Conservation (phyloP, 2,888 invertebrate genomes). For the Drosophila siamana region DNA sequence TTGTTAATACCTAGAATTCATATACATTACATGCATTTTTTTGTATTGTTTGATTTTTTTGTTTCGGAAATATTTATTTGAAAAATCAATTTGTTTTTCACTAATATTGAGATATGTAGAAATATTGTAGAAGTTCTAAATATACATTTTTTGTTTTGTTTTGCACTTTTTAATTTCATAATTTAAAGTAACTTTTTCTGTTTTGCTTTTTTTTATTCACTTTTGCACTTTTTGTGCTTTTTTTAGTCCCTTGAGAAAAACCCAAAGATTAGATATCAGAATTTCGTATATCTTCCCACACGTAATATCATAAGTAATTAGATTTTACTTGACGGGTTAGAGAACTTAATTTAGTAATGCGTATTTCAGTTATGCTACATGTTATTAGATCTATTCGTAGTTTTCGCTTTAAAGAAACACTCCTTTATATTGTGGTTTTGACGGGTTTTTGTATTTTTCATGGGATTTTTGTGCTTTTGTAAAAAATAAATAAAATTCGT, state of each 20-base stretch:
- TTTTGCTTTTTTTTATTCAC: background rate
- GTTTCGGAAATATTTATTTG: too few relatives aligned
- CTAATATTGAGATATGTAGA: too few relatives aligned
- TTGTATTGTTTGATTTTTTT: too few relatives aligned
- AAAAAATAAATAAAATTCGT: slow-evolving; percentile 60
- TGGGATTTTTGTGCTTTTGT: slow-evolving; percentile 6
- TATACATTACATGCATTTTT: too few relatives aligned
- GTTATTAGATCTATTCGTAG: background rate
- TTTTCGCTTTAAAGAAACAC: background rate
- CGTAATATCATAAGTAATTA: too few relatives aligned
- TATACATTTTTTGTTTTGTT: too few relatives aligned
- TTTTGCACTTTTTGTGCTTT: background rate
- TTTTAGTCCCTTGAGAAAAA: background rate
- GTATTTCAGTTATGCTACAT: too few relatives aligned
- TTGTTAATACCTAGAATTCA: background rate
- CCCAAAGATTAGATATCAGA: background rate
- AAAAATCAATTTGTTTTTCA: too few relatives aligned
- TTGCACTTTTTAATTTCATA: background rate
- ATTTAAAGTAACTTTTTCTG: background rate
- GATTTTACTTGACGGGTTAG: too few relatives aligned
- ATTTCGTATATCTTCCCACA: too few relatives aligned
- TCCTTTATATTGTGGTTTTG: background rate
- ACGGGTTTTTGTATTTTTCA: background rate
- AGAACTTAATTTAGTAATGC: background rate
- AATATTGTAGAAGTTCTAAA: too few relatives aligned